Percentiles rank a stretch among this genome's conserved stretches.
These are phyloP conservation scores for Drosophila helvetica DNA, from an alignment of 2,888 invertebrate species.

Conservation along the genomic window DNA sequence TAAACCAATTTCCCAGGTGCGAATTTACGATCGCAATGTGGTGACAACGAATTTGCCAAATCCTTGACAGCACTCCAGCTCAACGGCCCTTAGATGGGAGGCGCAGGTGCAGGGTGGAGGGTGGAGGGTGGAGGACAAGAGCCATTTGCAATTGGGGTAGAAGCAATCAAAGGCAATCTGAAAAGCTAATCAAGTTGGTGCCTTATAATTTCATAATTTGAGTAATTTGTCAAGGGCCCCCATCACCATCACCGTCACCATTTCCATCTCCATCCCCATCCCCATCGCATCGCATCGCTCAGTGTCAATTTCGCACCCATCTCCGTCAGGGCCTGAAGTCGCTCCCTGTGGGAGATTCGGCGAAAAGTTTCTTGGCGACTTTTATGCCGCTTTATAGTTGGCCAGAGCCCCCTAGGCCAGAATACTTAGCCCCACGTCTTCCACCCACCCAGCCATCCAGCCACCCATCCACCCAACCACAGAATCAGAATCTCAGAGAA, in stretches of 20 bases:
- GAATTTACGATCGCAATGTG: constrained; percentile 70
- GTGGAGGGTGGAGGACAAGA: not conserved
- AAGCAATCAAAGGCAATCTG: constrained; percentile 58
- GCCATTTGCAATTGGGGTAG: not conserved
- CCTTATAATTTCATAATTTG: constrained; percentile 71
- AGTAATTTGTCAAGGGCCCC: constrained; percentile 54
- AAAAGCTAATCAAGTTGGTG: constrained; percentile 66
- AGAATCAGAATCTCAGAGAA: not conserved
- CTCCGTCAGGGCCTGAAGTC: not conserved
- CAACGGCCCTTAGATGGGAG: not conserved
- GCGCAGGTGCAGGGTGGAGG: too few species aligned
- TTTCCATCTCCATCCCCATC: not conserved
- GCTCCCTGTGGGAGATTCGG: constrained; percentile 23
- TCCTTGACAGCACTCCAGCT: not conserved
- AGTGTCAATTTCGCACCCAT: constrained; percentile 24
- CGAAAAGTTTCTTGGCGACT: constrained; percentile 24
- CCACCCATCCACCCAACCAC: too few species aligned
- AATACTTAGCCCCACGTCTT: constrained; percentile 3
- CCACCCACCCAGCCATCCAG: not conserved
- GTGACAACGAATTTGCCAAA: constrained; percentile 52
- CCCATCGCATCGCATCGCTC: not conserved
- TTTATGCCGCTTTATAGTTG: constrained; percentile 56
- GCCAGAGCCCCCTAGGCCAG: not conserved
- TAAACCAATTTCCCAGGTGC: constrained; percentile 62
- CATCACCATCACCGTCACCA: constrained; percentile 10